A percentile compares a stretch with the other conserved stretches of the same genome.
These are phyloP conservation scores for Neodiprion fabricii DNA, from an alignment of 1,140 invertebrate genomes.

Conservation along the genomic window DNA sequence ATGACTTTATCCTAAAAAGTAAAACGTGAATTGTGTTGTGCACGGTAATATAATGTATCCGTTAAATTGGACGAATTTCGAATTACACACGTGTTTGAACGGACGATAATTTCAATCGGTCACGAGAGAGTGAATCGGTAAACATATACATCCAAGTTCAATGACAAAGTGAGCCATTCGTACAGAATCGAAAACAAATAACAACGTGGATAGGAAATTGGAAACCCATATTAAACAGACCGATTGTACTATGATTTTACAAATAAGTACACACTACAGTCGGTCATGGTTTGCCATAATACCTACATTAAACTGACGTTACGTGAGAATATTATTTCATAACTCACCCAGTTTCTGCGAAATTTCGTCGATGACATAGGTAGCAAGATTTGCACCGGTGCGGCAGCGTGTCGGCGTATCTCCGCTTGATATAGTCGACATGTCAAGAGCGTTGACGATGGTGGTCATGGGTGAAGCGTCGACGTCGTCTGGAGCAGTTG, in stretches of 20 bases:
- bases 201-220: too few species aligned
- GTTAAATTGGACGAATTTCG: too few species aligned
- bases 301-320: background rate
- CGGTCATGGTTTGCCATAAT: background rate
- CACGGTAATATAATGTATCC: too few species aligned
- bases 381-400: background rate
- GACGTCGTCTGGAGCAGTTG: background rate
- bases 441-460: slow-evolving; percentile 35
- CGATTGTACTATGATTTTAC: background rate
- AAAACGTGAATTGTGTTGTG: too few species aligned
- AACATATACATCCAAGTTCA: too few species aligned
- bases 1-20: too few species aligned
- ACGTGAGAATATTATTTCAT: background rate
- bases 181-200: too few species aligned
- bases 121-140: too few species aligned
- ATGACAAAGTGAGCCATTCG: too few species aligned
- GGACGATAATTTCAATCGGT: too few species aligned
- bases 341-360: background rate
- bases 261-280: background rate
- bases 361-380: background rate
- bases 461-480: slow-evolving; percentile 35
- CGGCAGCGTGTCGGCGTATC: background rate
- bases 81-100: too few species aligned
- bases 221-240: too few species aligned
- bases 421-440: slow-evolving; percentile 28